Base-by-base conservation (phyloP, 1,140 invertebrate species). In the Meloidogyne floridensis region DNA sequence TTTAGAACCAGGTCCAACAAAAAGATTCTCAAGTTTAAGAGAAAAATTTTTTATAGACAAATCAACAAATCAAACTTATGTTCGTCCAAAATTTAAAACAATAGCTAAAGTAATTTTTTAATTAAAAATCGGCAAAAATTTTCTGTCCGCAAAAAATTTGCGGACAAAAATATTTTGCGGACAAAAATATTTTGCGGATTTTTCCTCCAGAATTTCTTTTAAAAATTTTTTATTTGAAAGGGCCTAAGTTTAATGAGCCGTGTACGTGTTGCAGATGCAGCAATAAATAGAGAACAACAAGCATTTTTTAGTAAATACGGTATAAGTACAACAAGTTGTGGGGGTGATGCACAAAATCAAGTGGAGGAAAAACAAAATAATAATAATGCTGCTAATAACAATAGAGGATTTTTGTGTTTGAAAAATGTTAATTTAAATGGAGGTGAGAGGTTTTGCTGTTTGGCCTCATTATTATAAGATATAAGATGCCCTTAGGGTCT, bases 301-400 rank as follows among this genome's bases (percentile, higher is more conserved):
- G 84, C 86, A 15, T 85, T 85, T 53, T 81, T 85, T 42, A 84
- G 54, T 72, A 85, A 85, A 59, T 85, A 80, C 65, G 86, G 84
- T 0, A 85, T 85, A 72, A 78, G 65, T 13, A 84, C 84, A 69
- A 72, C 32, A 32, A 32, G 32, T 32, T 32, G 80, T 32, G 81
- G 81, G 18, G 72, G 72, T 11, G 10, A 13, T 65, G 42, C 11
- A 13, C 20, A 47, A 3, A 42, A 42, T n/a, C 73, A 84, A 59
- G 13, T 13, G 10, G 81, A 72, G 15, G 20, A 32, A 20, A n/a
- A 69, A 51, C 10, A 47, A 54, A 72, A 75, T 76, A 42, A 11
- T n/a, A n/a, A n/a, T 53, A 13, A 43, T 79, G 5, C 3, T 13
- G 32, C 32, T 32, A 32, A 32, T 1, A 32, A 32, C 32, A 79